Percentiles rank a stretch among this genome's conserved stretches.
Conservation (phyloP, 2,888 invertebrate species). For the Camponotus fellah region DNA sequence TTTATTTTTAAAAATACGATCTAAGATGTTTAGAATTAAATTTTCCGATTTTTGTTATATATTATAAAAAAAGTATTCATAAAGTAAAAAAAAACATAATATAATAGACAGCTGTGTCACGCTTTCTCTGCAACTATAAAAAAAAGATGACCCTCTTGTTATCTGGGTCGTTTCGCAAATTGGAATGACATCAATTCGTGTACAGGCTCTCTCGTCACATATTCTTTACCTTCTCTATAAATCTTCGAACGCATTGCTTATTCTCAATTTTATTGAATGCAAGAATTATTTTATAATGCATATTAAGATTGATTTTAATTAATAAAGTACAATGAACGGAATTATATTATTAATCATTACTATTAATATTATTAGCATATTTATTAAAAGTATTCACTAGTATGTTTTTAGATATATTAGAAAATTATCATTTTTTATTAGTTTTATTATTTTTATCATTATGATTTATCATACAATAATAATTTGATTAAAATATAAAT, state of each 20-base stretch:
- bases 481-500: too few relatives aligned
- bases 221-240: conserved; percentile 14
- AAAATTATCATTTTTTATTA: too few relatives aligned
- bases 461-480: too few relatives aligned
- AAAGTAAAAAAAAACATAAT: conserved; percentile 17
- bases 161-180: conserved; percentile 38
- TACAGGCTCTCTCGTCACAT: conserved; percentile 7
- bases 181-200: conserved; percentile 36
- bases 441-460: too few relatives aligned
- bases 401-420: too few relatives aligned
- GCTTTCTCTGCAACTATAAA: conserved; percentile 5
- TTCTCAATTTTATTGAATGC: neutral
- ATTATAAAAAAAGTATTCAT: neutral
- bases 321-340: neutral
- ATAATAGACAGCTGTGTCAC: neutral
- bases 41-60: neutral
- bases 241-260: conserved; percentile 15
- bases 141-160: conserved; percentile 32
- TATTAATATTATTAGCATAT: neutral
- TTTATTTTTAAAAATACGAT: neutral
- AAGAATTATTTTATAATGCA: neutral
- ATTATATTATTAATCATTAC: neutral
- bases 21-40: neutral
- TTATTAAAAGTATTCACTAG: too few relatives aligned
- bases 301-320: neutral